Base-by-base conservation (phyloP, 2,113 vertebrate genomes). In the Misgurnus mizolepis region DNA sequence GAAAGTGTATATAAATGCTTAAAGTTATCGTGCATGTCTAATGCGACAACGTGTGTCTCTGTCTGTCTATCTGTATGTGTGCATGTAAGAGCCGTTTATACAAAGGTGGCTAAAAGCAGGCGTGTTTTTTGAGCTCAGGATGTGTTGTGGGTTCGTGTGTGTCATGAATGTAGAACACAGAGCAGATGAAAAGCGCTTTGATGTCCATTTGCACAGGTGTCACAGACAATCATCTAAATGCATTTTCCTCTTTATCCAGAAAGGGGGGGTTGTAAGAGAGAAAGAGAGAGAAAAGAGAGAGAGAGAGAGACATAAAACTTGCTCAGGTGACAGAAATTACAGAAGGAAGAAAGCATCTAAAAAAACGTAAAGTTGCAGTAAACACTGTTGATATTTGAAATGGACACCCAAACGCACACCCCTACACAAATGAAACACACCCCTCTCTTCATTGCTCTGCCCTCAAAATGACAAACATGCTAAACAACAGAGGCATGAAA, bases 91-190 rank as follows among this genome's bases (percentile, higher is more conserved):
- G 77, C 15, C 10, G 49, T 60, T 72, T 72, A 68, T 71, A 49
- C 56, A 67, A 65, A 70, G 66, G 22, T 18, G 40, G 77, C 72
- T 82, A 68, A 85, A 76, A 80, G 66, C 71, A 61, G 56, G 58
- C 45, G 17, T 76, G 60, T 71, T 73, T 71, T 73, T 47, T 67
- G 58, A 76, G 82, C 53, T 80, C 69, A 79, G 76, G 64, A 76
- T 83, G 74, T 78, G 60, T 79, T 65, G 76, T 15, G 43, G 69
- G 34, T 70, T 55, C 55, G 55, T 47, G 27, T 84, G 69, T 75
- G 77, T 78, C 76, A 76, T 82, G 83, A 84, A 84, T 84, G 67
- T 74, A 85, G 73, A 80, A 80, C 80, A 82, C 62, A 49, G 75
- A 18, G 58, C 2, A 17, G 61, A 66, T 77, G 47, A 77, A 77